A percentile compares a stretch with the other conserved stretches of the same genome.
These are phyloP conservation scores for Campoletis raptor DNA, from an alignment of 2,888 invertebrate genomes.

Conservation along the genomic window DNA sequence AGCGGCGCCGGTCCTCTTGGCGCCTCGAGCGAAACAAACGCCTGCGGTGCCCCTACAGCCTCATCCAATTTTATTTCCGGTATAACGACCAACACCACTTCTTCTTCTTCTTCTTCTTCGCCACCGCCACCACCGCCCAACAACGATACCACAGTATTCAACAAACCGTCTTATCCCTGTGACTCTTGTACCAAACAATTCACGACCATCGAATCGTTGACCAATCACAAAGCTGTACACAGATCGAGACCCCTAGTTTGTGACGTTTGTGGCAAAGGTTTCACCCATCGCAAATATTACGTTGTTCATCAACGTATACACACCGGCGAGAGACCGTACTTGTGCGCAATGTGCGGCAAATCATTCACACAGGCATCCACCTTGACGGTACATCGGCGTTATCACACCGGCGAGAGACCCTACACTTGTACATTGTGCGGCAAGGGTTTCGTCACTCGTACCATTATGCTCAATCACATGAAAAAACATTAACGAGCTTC, in stretches of 20 bases:
- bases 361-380: slow-evolving; percentile 84
- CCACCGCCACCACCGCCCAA: neutral
- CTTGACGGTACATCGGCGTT: slow-evolving; percentile 83
- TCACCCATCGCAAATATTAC: slow-evolving; percentile 84
- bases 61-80: slow-evolving; percentile 49
- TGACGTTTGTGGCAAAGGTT: slow-evolving; percentile 84
- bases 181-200: slow-evolving; percentile 83
- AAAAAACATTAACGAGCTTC: slow-evolving; percentile 84
- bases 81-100: slow-evolving; percentile 3
- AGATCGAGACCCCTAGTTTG: slow-evolving; percentile 83
- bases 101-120: slow-evolving; percentile 11
- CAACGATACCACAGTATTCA: slow-evolving; percentile 40
- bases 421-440: slow-evolving; percentile 84
- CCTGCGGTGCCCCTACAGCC: neutral
- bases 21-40: neutral
- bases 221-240: slow-evolving; percentile 82
- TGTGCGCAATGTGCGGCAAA: slow-evolving; percentile 85
- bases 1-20: neutral
- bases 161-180: slow-evolving; percentile 76
- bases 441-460: slow-evolving; percentile 84
- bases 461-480: slow-evolving; percentile 85
- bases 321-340: slow-evolving; percentile 85
- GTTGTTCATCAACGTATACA: slow-evolving; percentile 84
- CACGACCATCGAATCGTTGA: slow-evolving; percentile 79
- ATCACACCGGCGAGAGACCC: slow-evolving; percentile 84